Base-by-base conservation (phyloP, 2,888 invertebrate species). In the Leptarthrus brevirostris region DNA sequence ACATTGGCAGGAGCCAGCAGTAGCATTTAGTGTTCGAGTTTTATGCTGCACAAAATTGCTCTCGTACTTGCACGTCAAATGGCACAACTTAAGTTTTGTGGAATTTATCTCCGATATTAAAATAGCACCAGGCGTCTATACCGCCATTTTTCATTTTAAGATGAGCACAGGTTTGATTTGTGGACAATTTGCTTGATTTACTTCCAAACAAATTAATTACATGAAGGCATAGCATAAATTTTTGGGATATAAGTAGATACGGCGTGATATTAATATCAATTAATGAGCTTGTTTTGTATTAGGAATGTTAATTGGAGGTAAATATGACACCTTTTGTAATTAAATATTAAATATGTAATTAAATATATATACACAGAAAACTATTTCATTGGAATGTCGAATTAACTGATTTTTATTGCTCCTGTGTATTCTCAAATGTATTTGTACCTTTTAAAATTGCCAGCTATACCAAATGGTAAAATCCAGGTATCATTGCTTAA, bases 111-210 rank as follows among this genome's bases (percentile, higher is more conserved):
- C 36, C 22, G 64, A 64, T 64, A 64, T 64, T 22, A 64, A 64
- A 64, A 64, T 64, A 64, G 64, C 58, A 64, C 18, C 64, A 26
- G 64, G 47, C 47, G 44, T 24, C 64, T 64, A 49, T 64, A 40
- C 26, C 10, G 26, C 24, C 44, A 64, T 64, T 64, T 44, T 22
- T 47, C 64, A 64, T 64, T 64, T 20, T 44, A 40, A 64, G 64
- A 64, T 64, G 64, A 64, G 64, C 26, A 44, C 36, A 24, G 44
- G 24, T 64, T 64, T 64, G 64, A 64, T 64, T 64, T 64, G 64
- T 64, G 64, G 64, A 64, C 64, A 64, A 64, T 64, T 64, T 64
- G 44, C 24, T 40, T 64, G 64, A 64, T 64, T 64, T 64, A 64
- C 26, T 47, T 64, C 24, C 47, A 64, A 64, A 64, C 64, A 64